phyloP scores from a whole-genome alignment of 2,888 invertebrate species.

The Drosophila acutilabella region DNA sequence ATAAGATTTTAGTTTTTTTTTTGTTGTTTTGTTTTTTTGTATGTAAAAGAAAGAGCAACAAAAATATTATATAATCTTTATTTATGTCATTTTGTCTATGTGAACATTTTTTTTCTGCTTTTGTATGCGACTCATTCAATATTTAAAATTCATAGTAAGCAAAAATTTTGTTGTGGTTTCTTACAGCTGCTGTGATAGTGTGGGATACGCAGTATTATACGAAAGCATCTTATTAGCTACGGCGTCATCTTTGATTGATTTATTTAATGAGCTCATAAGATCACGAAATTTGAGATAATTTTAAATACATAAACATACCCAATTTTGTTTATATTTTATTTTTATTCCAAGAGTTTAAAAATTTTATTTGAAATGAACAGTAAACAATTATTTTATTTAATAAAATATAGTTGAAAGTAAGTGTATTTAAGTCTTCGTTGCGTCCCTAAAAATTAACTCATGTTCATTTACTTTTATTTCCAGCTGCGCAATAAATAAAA shows the following conservation, averaged over 20 bases:
- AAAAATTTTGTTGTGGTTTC: background rate
- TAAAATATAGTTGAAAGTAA: background rate
- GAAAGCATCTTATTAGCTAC: too few relatives aligned
- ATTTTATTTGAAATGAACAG: too few relatives aligned
- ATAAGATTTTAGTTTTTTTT: conserved; percentile 22
- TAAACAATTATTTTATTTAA: too few relatives aligned
- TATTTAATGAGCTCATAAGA: too few relatives aligned
- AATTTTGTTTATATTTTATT: too few relatives aligned
- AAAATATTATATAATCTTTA: conserved; percentile 43
- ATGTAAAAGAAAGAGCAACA: background rate
- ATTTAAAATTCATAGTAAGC: background rate
- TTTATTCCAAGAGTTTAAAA: too few relatives aligned
- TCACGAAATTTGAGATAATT: too few relatives aligned
- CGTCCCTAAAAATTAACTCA: background rate
- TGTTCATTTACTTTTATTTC: conserved; percentile 1
- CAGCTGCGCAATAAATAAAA: conserved; percentile 11
- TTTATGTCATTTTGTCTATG: conserved; percentile 27
- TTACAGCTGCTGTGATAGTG: too few relatives aligned
- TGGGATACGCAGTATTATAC: too few relatives aligned
- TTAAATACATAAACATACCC: too few relatives aligned
- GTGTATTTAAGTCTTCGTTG: conserved; percentile 6
- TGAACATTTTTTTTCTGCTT: conserved; percentile 9
- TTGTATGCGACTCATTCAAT: conserved; percentile 29
- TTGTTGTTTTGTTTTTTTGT: conserved; percentile 14
- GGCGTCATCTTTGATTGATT: too few relatives aligned